Conservation (phyloP, 2,113 vertebrate genomes). For the Balaeniceps rex region DNA sequence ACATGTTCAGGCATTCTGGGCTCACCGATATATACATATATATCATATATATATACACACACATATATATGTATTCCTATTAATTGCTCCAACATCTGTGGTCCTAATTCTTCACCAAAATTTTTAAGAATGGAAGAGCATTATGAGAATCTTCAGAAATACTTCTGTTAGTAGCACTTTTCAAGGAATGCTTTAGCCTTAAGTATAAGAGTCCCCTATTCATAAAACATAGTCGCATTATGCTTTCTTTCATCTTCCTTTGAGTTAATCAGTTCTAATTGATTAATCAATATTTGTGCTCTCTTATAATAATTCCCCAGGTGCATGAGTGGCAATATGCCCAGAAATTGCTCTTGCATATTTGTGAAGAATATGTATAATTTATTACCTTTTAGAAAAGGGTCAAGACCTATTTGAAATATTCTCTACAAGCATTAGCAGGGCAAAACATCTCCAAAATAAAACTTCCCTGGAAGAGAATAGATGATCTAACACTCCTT, state of each 20-base stretch:
- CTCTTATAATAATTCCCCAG: neutral
- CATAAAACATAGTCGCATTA: neutral
- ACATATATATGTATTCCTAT: neutral
- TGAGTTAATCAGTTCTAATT: neutral
- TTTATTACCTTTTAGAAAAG: conserved; percentile 7
- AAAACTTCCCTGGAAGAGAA: neutral
- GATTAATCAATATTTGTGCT: conserved; percentile 20
- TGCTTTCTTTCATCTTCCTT: conserved; percentile 5
- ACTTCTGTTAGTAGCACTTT: neutral
- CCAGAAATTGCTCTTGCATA: neutral
- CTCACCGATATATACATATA: neutral
- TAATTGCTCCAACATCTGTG: neutral
- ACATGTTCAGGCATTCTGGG: neutral
- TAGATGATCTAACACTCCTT: neutral
- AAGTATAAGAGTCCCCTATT: neutral
- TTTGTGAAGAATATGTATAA: neutral
- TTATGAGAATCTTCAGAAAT: neutral
- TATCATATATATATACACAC: too few relatives aligned
- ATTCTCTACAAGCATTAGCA: neutral
- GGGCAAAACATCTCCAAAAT: neutral
- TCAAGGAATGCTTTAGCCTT: neutral
- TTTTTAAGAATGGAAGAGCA: neutral
- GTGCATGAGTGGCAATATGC: neutral
- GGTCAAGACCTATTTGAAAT: neutral
- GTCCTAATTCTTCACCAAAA: neutral